Conservation (phyloP, 2,797 vertebrate species). For the Eospalax fontanierii region DNA sequence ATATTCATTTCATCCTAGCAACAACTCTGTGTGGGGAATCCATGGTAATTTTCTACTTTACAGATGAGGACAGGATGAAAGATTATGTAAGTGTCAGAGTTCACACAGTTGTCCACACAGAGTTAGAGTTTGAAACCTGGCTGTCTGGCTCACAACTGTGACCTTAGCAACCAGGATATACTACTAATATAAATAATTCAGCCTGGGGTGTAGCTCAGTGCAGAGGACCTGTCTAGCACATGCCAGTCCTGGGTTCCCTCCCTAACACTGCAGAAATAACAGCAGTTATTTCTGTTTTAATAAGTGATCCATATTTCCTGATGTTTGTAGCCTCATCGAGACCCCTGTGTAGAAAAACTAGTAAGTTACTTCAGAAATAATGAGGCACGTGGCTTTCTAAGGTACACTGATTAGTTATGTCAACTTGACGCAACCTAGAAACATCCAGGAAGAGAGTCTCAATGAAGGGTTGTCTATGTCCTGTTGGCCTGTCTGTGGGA, state of each 20-base stretch:
- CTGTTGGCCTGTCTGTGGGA: background rate
- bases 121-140: slow-evolving; percentile 27
- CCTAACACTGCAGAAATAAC: background rate
- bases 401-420: background rate
- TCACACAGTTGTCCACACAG: background rate
- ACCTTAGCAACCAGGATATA: background rate
- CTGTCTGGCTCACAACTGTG: background rate
- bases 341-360: background rate
- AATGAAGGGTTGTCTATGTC: background rate
- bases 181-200: background rate
- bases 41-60: background rate
- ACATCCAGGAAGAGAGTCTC: background rate
- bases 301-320: background rate
- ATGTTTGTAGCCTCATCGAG: background rate
- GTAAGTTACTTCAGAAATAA: background rate
- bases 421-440: background rate
- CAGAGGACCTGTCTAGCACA: background rate
- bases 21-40: background rate
- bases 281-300: background rate
- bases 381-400: background rate
- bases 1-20: background rate
- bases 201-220: background rate
- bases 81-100: background rate
- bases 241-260: too few relatives aligned
- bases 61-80: background rate